Evolutionary conservation across 2,113 vertebrate species (phyloP).

Genomic region (Zapus hudsonius): DNA sequence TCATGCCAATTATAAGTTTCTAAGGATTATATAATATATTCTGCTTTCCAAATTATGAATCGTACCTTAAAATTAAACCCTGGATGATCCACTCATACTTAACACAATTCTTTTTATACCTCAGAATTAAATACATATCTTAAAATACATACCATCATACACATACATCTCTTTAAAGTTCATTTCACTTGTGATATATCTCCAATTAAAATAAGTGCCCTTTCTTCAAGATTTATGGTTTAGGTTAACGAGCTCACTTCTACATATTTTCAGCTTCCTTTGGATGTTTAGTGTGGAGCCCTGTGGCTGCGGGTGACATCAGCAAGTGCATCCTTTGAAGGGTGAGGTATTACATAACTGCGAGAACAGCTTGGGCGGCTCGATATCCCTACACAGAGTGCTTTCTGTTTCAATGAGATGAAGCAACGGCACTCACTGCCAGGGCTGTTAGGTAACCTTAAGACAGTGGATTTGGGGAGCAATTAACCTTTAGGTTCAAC

Average conservation of each 20-base stretch:
- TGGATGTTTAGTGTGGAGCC: neutral
- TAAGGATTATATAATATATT: neutral
- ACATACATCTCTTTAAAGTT: neutral
- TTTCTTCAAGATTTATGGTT: neutral
- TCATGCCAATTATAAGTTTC: neutral
- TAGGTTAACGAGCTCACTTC: neutral
- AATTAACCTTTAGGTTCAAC: slow-evolving; percentile 16
- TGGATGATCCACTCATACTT: neutral
- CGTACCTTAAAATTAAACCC: neutral
- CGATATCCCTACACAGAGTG: slow-evolving; percentile 32
- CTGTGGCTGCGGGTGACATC: neutral
- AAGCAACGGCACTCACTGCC: slow-evolving; percentile 41
- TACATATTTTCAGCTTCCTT: neutral
- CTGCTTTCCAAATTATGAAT: neutral
- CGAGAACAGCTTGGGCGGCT: slow-evolving; percentile 16
- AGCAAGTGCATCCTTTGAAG: neutral
- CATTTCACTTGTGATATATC: neutral
- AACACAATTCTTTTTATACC: neutral
- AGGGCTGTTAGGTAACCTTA: slow-evolving; percentile 51
- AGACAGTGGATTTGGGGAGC: slow-evolving; percentile 43
- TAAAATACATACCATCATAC: neutral
- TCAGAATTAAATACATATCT: neutral
- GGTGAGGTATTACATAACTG: neutral
- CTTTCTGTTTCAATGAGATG: slow-evolving; percentile 49
- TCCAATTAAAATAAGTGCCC: neutral